Evolutionary conservation across 2,888 invertebrate genomes (phyloP), one percentile per base, ranked within the genome.

Genomic region (Tortrix viridana): DNA sequence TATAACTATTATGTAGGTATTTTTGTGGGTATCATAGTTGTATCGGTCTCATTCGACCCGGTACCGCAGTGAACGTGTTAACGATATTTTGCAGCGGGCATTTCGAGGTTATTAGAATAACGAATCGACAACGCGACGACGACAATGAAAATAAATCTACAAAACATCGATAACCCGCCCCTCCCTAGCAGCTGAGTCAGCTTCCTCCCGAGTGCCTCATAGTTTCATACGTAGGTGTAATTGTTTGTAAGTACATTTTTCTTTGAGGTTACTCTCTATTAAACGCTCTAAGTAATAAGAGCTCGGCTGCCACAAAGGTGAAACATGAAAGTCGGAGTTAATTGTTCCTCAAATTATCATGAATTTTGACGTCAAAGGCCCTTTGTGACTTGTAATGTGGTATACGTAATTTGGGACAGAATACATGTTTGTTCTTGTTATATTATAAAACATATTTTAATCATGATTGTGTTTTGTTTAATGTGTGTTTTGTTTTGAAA

Each of bases 241-340:
- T 90, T 90, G 89, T 91, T 87, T 81, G 84, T 83, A 85, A 91
- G 91, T 87, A 89, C 88, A 92, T 91, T 91, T 91, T 92, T 91
- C 92, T 92, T 92, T 92, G 92, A 92, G 89, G 90, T 92, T 88
- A 92, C 88, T 90, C 88, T 87, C 89, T 91, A 91, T 90, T 91
- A 92, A 80, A 83, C 79, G 82, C 88, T 91, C 82, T 80, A 87
- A 87, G 87, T 83, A 79, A 92, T 92, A 86, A 88, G 82, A 84
- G 89, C 86, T 88, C 84, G 84, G 70, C 78, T 74, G 74, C 85
- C 84, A 83, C 88, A 90, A 90, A 90, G 88, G 88, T 86, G 86
- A 84, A 84, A 82, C 76, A 84, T 87, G 82, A 88, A 88, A 86
- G 86, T 76, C 71, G 68, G 72, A 72, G 74, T 80, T 90, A 91